Evolutionary conservation across 2,113 vertebrate genomes (phyloP).

Genomic region (Thomomys bottae): DNA sequence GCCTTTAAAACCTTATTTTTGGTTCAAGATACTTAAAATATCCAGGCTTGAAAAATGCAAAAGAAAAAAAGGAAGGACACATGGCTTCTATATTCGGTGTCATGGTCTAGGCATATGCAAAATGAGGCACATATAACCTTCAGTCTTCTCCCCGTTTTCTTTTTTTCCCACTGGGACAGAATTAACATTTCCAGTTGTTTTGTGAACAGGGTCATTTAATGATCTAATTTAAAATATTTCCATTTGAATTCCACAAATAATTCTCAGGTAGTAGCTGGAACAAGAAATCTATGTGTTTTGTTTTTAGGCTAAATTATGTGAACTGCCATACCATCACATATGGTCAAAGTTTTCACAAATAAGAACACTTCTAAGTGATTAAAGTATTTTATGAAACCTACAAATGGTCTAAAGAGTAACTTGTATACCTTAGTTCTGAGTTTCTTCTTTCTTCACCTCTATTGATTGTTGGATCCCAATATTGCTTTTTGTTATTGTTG

Average conservation of each 20-base stretch:
- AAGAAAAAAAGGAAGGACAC: not conserved
- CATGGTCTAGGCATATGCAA: slow-evolving; percentile 2
- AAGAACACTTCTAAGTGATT: not conserved
- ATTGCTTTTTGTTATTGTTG: slow-evolving; percentile 9
- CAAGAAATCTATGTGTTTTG: not conserved
- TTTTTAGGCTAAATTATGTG: not conserved
- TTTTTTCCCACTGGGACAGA: not conserved
- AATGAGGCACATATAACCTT: not conserved
- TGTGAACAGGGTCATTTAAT: slow-evolving; percentile 33
- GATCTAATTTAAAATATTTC: slow-evolving; percentile 38
- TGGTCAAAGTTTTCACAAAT: not conserved
- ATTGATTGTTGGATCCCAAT: not conserved
- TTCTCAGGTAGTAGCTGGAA: not conserved
- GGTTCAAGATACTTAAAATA: slow-evolving; percentile 54
- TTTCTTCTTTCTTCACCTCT: not conserved
- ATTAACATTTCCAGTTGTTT: slow-evolving; percentile 8
- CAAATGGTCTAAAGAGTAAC: not conserved
- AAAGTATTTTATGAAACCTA: not conserved
- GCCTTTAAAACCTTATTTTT: slow-evolving; percentile 53
- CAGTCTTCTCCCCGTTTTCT: not conserved
- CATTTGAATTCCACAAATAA: not conserved
- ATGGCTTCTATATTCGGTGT: slow-evolving; percentile 7
- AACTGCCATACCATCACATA: not conserved
- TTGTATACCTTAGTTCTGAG: not conserved
- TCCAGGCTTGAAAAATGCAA: slow-evolving; percentile 12